Conservation (phyloP, 1,140 invertebrate species). For the Proales similis region DNA sequence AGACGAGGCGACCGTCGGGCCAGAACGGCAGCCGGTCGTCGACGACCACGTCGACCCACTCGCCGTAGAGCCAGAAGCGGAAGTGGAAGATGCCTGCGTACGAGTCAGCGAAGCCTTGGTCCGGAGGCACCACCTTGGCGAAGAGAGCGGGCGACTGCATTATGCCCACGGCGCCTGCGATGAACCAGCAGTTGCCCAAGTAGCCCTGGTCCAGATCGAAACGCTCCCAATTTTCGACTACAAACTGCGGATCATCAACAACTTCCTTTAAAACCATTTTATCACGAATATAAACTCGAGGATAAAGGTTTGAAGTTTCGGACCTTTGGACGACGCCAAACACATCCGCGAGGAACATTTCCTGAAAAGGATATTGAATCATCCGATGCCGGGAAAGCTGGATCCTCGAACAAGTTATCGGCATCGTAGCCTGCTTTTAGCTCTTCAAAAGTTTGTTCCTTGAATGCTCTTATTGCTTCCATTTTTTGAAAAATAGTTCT, state of each 20-base stretch:
- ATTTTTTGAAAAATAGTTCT: no score
- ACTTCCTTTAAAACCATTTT: slow-evolving; percentile 40
- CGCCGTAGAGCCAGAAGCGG: slow-evolving; percentile 68
- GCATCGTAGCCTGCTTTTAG: slow-evolving; percentile 43
- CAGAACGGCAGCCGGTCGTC: slow-evolving; percentile 67
- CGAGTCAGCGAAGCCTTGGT: slow-evolving; percentile 62
- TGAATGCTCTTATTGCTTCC: slow-evolving; percentile 31
- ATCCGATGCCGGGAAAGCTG: slow-evolving; percentile 60
- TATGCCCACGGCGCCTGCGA: slow-evolving; percentile 63
- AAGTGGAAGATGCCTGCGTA: slow-evolving; percentile 58
- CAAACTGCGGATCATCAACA: slow-evolving; percentile 44
- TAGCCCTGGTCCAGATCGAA: slow-evolving; percentile 63
- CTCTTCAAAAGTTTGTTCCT: slow-evolving; percentile 41
- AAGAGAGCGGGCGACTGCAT: slow-evolving; percentile 63
- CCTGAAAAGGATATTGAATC: slow-evolving; percentile 54
- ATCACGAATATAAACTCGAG: background rate
- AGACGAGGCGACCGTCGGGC: slow-evolving; percentile 62
- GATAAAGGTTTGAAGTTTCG: background rate
- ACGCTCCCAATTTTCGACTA: slow-evolving; percentile 45
- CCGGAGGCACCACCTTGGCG: slow-evolving; percentile 62
- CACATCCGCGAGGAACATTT: background rate
- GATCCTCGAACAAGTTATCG: slow-evolving; percentile 62
- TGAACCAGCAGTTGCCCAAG: slow-evolving; percentile 61
- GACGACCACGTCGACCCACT: slow-evolving; percentile 68
- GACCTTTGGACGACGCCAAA: slow-evolving; percentile 22